phyloP scores from a whole-genome alignment of 2,888 invertebrate genomes.

The Ochropleura leucogaster region DNA sequence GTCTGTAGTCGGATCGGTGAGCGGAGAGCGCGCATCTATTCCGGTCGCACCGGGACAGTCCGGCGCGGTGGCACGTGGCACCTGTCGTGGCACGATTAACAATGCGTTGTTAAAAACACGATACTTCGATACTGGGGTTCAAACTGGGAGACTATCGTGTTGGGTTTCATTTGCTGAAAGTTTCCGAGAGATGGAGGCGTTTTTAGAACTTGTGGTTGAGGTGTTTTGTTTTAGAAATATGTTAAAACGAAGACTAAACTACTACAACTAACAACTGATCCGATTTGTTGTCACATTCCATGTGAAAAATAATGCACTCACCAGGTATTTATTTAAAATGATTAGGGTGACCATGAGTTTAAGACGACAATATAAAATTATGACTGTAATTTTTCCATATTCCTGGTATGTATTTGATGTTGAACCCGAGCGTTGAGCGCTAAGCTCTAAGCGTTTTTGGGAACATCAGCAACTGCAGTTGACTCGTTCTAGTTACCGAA shows the following conservation, averaged over 20 bases:
- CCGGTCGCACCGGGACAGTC: constrained; percentile 53
- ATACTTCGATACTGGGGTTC: constrained; percentile 54
- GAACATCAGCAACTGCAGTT: constrained; percentile 27
- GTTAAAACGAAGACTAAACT: not conserved
- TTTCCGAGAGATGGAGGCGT: not conserved
- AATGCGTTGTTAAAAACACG: constrained; percentile 62
- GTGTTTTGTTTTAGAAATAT: not conserved
- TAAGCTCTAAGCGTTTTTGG: constrained; percentile 34
- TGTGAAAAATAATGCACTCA: not conserved
- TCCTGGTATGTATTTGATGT: not conserved
- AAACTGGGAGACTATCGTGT: constrained; percentile 25
- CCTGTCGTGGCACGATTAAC: constrained; percentile 64
- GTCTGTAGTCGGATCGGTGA: constrained; percentile 44
- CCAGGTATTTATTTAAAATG: not conserved
- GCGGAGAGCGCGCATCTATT: constrained; percentile 59
- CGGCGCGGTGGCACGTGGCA: constrained; percentile 52
- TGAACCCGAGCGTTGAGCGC: not conserved
- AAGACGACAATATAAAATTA: not conserved
- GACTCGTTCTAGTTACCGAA: constrained; percentile 58
- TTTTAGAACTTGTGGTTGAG: constrained; percentile 14
- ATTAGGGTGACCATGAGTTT: constrained; percentile 38
- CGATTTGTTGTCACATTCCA: not conserved
- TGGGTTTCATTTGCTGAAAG: constrained; percentile 23
- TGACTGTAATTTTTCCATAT: constrained; percentile 1
- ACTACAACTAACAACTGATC: too few species aligned